Base-by-base conservation (phyloP, 2,797 vertebrate species). In the Tadarida brasiliensis region DNA sequence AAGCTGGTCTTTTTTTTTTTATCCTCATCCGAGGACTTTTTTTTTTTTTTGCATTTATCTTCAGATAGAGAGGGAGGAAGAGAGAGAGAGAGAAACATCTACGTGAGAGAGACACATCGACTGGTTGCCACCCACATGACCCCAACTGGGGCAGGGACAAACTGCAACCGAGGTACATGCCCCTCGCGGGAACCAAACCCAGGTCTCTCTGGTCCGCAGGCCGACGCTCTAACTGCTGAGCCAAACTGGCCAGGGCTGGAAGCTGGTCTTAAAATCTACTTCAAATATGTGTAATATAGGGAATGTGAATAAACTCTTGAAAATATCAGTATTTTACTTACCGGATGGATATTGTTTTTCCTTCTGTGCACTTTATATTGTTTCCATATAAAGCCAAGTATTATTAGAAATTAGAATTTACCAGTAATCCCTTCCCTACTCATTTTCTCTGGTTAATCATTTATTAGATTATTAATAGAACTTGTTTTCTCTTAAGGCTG, bases 241-340 rank as follows among this genome's bases (percentile, higher is more conserved):
- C 39, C 39, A 44, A 44, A 44, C 39, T 44, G 39, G 39, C 39
- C 39, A 44, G 39, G 39, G 39, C 39, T 44, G 39, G 39, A 44
- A 44, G 39, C 39, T 44, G 39, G 22, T 54, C 68, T 90, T 73
- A 84, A 81, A 44, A 59, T 91, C 26, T 71, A 3, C 8, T 91
- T 70, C 47, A 96, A 71, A 54, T 89, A 57, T 74, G 7, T 57
- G 22, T 77, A 90, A 57, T 82, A 65, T 86, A 90, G 26, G 63
- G 86, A 89, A 82, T 83, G 6, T 90, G 56, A 89, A 35, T 88
- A 71, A 35, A 95, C 87, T 95, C 20, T 44, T 95, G 20, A 87
- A 94, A 90, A 94, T 63, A 1, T 68, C 63, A 77, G 6, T 87
- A 49, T 87, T 96, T 96, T 87, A 65, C 59, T 56, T 91, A 39